Conservation (phyloP, 2,888 invertebrate species). For the Sinhomidia bicolor region DNA sequence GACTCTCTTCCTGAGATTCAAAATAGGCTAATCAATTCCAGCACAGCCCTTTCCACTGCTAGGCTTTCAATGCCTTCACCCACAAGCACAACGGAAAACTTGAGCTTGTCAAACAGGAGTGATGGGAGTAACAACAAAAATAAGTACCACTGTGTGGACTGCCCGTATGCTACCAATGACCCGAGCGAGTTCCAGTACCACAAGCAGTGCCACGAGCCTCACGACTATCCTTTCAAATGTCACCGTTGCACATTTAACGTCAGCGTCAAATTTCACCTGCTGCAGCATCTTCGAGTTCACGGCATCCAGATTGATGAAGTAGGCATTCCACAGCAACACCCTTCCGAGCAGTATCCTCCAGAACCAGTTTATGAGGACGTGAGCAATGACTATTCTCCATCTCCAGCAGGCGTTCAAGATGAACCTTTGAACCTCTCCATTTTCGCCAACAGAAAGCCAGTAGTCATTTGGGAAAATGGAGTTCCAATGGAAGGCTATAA, state of each 20-base stretch:
- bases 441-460: slow-evolving; percentile 69
- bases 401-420: slow-evolving; percentile 27
- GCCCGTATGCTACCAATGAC: slow-evolving; percentile 93
- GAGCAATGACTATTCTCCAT: slow-evolving; percentile 32
- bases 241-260: slow-evolving; percentile 87
- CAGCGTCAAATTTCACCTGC: slow-evolving; percentile 86
- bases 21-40: slow-evolving; percentile 60
- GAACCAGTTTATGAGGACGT: slow-evolving; percentile 27
- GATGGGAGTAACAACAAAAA: slow-evolving; percentile 82
- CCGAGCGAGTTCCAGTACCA: slow-evolving; percentile 94
- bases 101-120: slow-evolving; percentile 45
- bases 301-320: slow-evolving; percentile 81
- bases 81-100: slow-evolving; percentile 65
- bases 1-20: slow-evolving; percentile 81
- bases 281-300: slow-evolving; percentile 91
- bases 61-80: slow-evolving; percentile 46
- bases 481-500: slow-evolving; percentile 91
- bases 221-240: slow-evolving; percentile 90
- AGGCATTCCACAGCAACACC: slow-evolving; percentile 81
- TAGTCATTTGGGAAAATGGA: slow-evolving; percentile 82
- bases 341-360: slow-evolving; percentile 40
- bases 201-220: slow-evolving; percentile 91
- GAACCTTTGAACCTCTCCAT: slow-evolving; percentile 71
- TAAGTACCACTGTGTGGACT: slow-evolving; percentile 89
- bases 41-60: slow-evolving; percentile 16